Conservation (phyloP, 53 echinoderm and acorn worm species). For the Pentamera pediparva region DNA sequence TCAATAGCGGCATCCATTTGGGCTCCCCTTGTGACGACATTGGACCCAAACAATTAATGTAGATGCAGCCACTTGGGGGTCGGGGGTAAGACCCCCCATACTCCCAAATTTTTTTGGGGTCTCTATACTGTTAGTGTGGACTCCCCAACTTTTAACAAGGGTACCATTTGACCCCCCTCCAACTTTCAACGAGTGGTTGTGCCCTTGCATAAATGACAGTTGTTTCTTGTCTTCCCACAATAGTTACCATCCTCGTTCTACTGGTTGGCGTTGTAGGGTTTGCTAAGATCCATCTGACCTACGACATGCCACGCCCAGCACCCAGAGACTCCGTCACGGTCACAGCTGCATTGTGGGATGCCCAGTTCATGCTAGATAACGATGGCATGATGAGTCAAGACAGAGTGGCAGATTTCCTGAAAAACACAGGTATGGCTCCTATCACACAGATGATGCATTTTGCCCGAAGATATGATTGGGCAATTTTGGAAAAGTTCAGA, state of each 20-base stretch:
- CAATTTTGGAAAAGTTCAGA: neutral
- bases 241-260: constrained; percentile 37
- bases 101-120: too few species aligned
- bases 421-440: constrained; percentile 67
- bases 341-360: constrained; percentile 54
- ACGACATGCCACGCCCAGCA: constrained; percentile 1
- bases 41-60: too few species aligned
- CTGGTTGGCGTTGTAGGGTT: constrained; percentile 38
- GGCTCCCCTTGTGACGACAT: too few species aligned
- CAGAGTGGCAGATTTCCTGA: constrained; percentile 63
- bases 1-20: too few species aligned
- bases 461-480: too few species aligned
- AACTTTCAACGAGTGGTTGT: too few species aligned
- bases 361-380: constrained; percentile 88
- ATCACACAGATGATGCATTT: constrained; percentile 31
- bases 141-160: too few species aligned
- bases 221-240: neutral
- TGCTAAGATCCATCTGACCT: constrained; percentile 8
- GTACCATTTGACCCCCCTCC: too few species aligned
- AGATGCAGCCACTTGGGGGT: too few species aligned
- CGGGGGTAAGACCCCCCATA: too few species aligned
- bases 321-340: neutral
- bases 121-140: too few species aligned
- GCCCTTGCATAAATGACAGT: neutral
- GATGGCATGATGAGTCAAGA: constrained; percentile 85